phyloP scores from a whole-genome alignment of 2,888 invertebrate genomes.

The Dryococelus australis region DNA sequence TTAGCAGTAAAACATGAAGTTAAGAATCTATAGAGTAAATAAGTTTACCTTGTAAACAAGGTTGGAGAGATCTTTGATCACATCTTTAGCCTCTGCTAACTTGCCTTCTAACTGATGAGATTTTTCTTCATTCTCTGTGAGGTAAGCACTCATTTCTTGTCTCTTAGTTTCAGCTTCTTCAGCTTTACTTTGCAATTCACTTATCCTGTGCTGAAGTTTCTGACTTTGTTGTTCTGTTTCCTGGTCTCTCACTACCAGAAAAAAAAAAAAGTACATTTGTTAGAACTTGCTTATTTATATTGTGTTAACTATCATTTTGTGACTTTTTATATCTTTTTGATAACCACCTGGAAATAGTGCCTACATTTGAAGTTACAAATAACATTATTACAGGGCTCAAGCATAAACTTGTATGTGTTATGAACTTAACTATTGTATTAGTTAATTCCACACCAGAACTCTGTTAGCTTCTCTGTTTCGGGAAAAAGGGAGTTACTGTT shows the following conservation, averaged over 20 bases:
- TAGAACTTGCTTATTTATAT: no score
- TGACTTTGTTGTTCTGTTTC: neutral
- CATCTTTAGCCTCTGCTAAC: conserved; percentile 4
- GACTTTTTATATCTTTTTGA: no score
- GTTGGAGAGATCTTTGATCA: conserved; percentile 7
- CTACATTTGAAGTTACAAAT: no score
- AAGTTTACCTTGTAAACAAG: conserved; percentile 38
- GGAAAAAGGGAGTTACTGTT: no score
- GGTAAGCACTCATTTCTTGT: conserved; percentile 92
- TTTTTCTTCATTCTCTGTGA: conserved; percentile 80
- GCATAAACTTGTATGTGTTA: no score
- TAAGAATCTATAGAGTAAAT: neutral
- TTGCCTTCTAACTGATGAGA: neutral
- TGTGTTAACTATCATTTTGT: no score
- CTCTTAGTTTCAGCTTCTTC: conserved; percentile 90
- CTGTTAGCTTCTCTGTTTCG: no score
- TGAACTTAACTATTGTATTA: no score
- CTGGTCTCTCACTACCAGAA: neutral
- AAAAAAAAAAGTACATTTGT: neutral
- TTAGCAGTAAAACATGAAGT: no score
- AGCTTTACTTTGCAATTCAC: conserved; percentile 82
- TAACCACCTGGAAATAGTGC: no score
- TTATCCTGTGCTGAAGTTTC: conserved; percentile 58
- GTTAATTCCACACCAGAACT: no score
- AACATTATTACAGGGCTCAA: no score